Conservation (phyloP, 2,113 vertebrate species). For the Mixornis gularis region DNA sequence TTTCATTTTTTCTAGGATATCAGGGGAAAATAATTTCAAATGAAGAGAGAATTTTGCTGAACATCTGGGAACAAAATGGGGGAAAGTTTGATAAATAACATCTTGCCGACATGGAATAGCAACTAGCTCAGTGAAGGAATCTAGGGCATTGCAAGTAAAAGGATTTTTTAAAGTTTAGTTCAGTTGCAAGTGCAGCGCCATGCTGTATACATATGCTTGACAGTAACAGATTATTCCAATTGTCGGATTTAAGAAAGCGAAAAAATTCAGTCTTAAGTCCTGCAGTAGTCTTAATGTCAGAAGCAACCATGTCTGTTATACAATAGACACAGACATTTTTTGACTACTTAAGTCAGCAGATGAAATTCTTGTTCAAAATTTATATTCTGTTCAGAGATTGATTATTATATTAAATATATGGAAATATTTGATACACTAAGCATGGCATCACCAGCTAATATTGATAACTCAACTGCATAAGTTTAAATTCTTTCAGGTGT, state of each 20-base stretch:
- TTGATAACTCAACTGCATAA: background rate
- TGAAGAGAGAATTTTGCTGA: background rate
- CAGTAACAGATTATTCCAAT: background rate
- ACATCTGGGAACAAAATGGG: conserved; percentile 42
- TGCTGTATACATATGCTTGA: background rate
- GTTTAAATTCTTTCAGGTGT: background rate
- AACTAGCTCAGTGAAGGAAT: conserved; percentile 1
- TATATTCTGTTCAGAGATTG: background rate
- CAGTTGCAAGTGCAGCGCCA: background rate
- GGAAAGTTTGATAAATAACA: conserved; percentile 27
- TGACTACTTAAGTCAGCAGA: background rate
- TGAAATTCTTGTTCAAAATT: background rate
- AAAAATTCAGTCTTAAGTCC: background rate
- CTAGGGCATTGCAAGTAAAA: background rate
- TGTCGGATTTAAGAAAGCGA: background rate
- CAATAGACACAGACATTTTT: background rate
- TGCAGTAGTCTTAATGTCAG: background rate
- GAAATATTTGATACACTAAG: background rate
- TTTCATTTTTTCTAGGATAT: background rate
- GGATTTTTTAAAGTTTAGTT: background rate
- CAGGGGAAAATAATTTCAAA: background rate
- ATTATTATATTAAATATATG: background rate
- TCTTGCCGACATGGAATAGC: conserved; percentile 28
- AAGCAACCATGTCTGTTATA: background rate
- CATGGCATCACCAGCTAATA: background rate